phyloP scores from a whole-genome alignment of 1,140 invertebrate species.

The Wiebesia pumilae region DNA sequence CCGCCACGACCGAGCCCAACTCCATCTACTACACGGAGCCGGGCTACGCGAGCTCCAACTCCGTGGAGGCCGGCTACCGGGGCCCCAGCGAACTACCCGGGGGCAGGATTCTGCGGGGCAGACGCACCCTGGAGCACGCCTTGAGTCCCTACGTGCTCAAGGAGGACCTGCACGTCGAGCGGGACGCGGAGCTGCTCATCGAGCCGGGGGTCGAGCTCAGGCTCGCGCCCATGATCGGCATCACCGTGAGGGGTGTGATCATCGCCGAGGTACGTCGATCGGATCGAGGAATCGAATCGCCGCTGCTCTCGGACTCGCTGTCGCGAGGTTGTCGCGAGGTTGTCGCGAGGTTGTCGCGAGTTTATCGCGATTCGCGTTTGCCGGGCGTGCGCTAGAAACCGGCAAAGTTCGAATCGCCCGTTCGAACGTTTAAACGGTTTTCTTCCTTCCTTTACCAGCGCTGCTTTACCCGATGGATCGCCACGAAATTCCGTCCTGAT shows the following conservation, averaged over 20 bases:
- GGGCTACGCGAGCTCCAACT: conserved; percentile 55
- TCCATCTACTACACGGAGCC: conserved; percentile 73
- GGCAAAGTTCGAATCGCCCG: too few species aligned
- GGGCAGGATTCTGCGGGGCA: conserved; percentile 76
- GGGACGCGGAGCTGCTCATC: conserved; percentile 84
- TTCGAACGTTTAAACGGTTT: too few species aligned
- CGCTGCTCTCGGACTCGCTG: too few species aligned
- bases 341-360: too few species aligned
- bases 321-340: too few species aligned
- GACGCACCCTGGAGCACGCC: conserved; percentile 72
- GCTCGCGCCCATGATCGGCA: conserved; percentile 91
- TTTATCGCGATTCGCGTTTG: too few species aligned
- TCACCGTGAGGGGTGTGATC: conserved; percentile 91
- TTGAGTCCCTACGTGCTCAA: conserved; percentile 86
- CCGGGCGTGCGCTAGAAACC: too few species aligned
- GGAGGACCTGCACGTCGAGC: conserved; percentile 87
- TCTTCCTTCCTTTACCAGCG: too few species aligned
- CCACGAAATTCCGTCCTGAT: too few species aligned
- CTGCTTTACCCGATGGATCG: too few species aligned
- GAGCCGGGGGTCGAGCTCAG: conserved; percentile 90
- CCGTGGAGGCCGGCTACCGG: conserved; percentile 55
- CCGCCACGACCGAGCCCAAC: conserved; percentile 55
- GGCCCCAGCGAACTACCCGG: conserved; percentile 78
- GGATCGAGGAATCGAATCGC: too few species aligned
- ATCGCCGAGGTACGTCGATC: conserved; percentile 86